A percentile compares a stretch with the other conserved stretches of the same genome.
These are phyloP conservation scores for Emmelina monodactyla DNA, from an alignment of 2,888 invertebrate genomes.

Conservation along the genomic window DNA sequence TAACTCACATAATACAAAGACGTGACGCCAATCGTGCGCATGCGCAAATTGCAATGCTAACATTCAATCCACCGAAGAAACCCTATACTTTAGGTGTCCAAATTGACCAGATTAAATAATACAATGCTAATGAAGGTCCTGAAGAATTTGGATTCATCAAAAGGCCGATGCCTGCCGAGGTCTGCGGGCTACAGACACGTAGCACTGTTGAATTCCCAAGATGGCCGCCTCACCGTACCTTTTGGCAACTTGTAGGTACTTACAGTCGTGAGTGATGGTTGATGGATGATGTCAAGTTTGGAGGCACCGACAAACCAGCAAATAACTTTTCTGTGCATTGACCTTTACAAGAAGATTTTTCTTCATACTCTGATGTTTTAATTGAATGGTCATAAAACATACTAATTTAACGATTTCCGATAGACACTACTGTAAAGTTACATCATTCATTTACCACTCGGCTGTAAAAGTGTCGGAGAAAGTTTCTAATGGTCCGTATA, in stretches of 20 bases:
- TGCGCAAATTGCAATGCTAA: neutral
- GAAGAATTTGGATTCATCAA: too few relatives aligned
- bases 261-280: slow-evolving; percentile 29
- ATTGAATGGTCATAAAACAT: too few relatives aligned
- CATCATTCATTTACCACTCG: too few relatives aligned
- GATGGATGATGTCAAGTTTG: slow-evolving; percentile 23
- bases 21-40: neutral
- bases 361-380: too few relatives aligned
- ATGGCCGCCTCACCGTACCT: too few relatives aligned
- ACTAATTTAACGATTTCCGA: too few relatives aligned
- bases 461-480: slow-evolving; percentile 5
- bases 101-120: neutral
- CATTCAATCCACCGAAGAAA: neutral
- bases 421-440: too few relatives aligned
- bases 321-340: slow-evolving; percentile 39
- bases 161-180: too few relatives aligned
- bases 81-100: neutral
- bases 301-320: slow-evolving; percentile 25
- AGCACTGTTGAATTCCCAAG: too few relatives aligned
- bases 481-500: slow-evolving; percentile 10
- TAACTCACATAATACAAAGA: neutral
- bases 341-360: too few relatives aligned
- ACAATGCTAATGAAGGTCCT: neutral
- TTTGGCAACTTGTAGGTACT: too few relatives aligned
- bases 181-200: too few relatives aligned